Conservation (phyloP, 2,888 invertebrate genomes). For the Lydus trimaculatus region DNA sequence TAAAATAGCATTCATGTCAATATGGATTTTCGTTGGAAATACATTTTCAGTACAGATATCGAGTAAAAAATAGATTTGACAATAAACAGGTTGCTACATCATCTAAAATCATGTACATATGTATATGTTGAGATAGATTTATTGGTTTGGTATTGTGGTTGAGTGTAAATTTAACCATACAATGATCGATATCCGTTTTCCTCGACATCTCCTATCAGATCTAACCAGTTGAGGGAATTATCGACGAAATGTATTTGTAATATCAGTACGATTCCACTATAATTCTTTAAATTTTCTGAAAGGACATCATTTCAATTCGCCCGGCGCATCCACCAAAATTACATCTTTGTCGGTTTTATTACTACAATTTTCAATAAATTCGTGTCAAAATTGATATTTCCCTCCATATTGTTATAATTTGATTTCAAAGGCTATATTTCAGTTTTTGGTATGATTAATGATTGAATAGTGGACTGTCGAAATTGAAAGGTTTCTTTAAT, state of each 20-base stretch:
- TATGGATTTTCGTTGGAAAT: neutral
- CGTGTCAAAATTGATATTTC: neutral
- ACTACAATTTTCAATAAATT: no score
- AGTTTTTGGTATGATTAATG: neutral
- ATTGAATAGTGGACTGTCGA: neutral
- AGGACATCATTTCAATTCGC: neutral
- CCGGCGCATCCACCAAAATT: conserved; percentile 7
- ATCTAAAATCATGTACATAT: conserved; percentile 7
- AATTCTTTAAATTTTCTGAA: neutral
- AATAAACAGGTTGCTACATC: conserved; percentile 13
- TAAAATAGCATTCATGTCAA: neutral
- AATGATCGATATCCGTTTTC: conserved; percentile 33
- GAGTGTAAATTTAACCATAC: conserved; percentile 26
- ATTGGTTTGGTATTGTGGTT: conserved; percentile 28
- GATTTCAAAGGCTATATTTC: neutral
- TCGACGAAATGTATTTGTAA: neutral
- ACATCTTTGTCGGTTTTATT: neutral
- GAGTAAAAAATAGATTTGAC: conserved; percentile 11
- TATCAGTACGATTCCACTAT: neutral
- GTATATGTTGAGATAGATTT: neutral
- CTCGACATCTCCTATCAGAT: conserved; percentile 19
- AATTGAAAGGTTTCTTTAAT: neutral
- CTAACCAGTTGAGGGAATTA: neutral
- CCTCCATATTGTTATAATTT: neutral
- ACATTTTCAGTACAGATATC: neutral